Evolutionary conservation across 1,140 invertebrate genomes (phyloP).

Genomic region (Trichonephila inaurata): DNA sequence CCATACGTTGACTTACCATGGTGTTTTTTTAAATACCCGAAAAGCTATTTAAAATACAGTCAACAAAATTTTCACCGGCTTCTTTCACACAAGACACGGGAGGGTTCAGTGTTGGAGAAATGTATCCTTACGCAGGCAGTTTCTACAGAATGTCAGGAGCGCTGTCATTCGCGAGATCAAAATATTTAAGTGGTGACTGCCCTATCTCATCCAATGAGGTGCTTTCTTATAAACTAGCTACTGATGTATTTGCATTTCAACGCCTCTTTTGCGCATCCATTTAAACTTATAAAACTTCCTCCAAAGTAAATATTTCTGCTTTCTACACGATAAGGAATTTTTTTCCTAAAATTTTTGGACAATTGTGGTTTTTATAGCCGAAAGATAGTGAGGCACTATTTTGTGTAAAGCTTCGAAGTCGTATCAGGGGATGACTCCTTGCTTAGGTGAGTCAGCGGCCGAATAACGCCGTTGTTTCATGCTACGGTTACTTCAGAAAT

Average conservation of each 20-base stretch:
- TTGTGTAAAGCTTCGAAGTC: neutral
- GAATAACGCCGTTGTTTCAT: slow-evolving; percentile 75
- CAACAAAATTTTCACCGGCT: slow-evolving; percentile 74
- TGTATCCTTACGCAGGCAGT: slow-evolving; percentile 66
- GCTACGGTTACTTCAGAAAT: slow-evolving; percentile 75
- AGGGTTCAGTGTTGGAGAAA: slow-evolving; percentile 64
- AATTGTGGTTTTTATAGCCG: slow-evolving; percentile 17
- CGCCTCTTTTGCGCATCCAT: slow-evolving; percentile 62
- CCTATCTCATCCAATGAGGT: slow-evolving; percentile 68
- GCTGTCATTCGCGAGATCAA: slow-evolving; percentile 71
- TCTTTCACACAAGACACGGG: slow-evolving; percentile 74
- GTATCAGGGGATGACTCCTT: slow-evolving; percentile 54
- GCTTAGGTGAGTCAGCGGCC: slow-evolving; percentile 73
- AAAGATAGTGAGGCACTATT: slow-evolving; percentile 50
- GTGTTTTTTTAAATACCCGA: slow-evolving; percentile 73
- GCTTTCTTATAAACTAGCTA: slow-evolving; percentile 53
- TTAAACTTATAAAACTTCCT: slow-evolving; percentile 53
- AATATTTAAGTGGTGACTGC: slow-evolving; percentile 62
- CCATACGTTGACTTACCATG: slow-evolving; percentile 65
- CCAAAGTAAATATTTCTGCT: slow-evolving; percentile 36
- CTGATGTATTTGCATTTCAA: slow-evolving; percentile 69
- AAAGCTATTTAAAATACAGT: slow-evolving; percentile 73
- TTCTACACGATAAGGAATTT: neutral
- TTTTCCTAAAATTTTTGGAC: neutral
- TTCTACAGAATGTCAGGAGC: slow-evolving; percentile 48